Base-by-base conservation (phyloP, 2,797 vertebrate genomes). In the Amblyopsis hoosieri region DNA sequence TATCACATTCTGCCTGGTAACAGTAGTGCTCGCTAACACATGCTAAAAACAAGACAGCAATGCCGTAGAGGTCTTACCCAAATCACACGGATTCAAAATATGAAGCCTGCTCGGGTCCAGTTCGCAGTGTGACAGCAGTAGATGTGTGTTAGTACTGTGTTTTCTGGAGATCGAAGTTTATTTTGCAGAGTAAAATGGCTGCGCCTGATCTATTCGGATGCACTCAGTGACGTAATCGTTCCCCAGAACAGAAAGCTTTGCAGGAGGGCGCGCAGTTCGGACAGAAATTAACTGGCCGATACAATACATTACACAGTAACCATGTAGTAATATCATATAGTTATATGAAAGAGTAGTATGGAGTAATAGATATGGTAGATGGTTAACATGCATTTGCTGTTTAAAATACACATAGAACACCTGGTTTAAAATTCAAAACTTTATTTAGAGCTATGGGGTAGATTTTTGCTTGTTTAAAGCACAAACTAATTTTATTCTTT, bases 131-230 rank as follows among this genome's bases (percentile, higher is more conserved):
- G 8, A 31, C 57, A n/a, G 72, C 72, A 69, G 71, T 56, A 0
- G 29, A 6, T 62, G 67, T 64, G 66, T 13, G 19, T 6, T 0
- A 12, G 14, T 29, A 49, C 10, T 23, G 57, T 64, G 4, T 62
- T 78, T 72, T 56, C 74, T 64, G 57, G 73, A 69, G 83, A 76
- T 63, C 85, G 84, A 92, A 93, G 91, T 93, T 92, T 91, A 89
- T 90, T 87, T 88, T 68, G 64, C 80, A 76, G 87, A 91, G 87
- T 82, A 93, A 94, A 91, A 94, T 94, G 93, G 93, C 93, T 88
- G 92, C 92, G 84, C 82, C 78, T 85, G 70, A 66, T 82, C 79
- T 72, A 66, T 76, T 76, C 59, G 67, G 89, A 83, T 88, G 86
- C 84, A 74, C 70, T 74, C 72, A 64, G 79, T 93, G 91, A 93